Evolutionary conservation across 2,888 invertebrate species (phyloP), one percentile per base, ranked within the genome.

Genomic region (Dorcus parallelipipedus): DNA sequence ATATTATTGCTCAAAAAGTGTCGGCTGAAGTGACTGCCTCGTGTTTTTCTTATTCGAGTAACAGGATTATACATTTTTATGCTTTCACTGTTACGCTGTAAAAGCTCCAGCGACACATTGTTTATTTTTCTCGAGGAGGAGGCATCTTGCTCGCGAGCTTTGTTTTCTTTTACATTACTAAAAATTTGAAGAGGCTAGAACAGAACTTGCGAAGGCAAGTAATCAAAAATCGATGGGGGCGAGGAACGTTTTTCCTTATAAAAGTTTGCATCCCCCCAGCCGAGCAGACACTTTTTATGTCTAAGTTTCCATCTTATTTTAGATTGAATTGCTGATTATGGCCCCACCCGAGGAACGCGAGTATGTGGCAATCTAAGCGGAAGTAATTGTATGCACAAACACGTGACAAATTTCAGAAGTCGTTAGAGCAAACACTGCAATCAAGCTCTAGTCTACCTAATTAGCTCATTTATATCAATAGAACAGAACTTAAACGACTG

Each of bases 221-320:
- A 64, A 64, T 64, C 60, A 62, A 64, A 64, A 64, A 62, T 64
- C 64, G 62, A 64, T 64, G 62, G 47, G 40, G 41, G 26, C 14
- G 9, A 14, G 9, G 10, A 10, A 20, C 45, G 6, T 23, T 45
- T 45, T 45, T 45, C 20, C 7, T 33, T 42, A 14, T 10, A 42
- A 42, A 42, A 42, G 4, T 42, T 42, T 14, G 10, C 23, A 39
- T 50, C 40, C 41, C 55, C 10, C 50, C 38, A 26, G 26, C 51
- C 38, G 52, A 33, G 26, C 14, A 47, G 54, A 49, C 48, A 38
- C 45, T 52, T 57, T 57, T 45, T 48, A 52, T n/a, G 45, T 33
- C 26, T 9, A 45, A 45, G 14, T 41, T 41, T 41, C 38, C 51
- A 52, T 56, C 33, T 52, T 38, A 55, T 23, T 45, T 49, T 56